Evolutionary conservation across 2,797 vertebrate genomes (phyloP).

Genomic region (Myotis pilosus): DNA sequence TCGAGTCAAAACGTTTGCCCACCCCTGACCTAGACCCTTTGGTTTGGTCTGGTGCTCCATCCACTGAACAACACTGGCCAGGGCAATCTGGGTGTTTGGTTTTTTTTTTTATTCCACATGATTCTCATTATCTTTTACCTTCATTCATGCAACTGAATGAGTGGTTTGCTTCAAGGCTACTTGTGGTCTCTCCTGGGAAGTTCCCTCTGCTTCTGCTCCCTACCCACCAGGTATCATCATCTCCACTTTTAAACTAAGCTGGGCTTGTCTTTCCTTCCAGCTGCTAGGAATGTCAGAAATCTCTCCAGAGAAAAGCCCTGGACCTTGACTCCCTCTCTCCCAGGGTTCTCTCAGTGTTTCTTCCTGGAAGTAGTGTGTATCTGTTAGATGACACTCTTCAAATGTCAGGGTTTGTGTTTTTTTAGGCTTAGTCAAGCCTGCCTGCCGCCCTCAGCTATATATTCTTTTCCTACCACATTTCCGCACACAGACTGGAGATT

Average conservation of each 20-base stretch:
- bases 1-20: too few species aligned
- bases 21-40: too few species aligned
- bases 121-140: neutral
- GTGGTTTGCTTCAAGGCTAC: neutral
- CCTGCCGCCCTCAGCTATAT: neutral
- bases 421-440: neutral
- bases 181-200: neutral
- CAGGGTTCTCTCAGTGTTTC: neutral
- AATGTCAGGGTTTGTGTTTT: neutral
- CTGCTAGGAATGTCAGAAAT: neutral
- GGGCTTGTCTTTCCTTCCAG: neutral
- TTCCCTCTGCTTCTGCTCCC: neutral
- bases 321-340: neutral
- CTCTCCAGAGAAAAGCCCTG: neutral
- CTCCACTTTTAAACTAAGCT: neutral
- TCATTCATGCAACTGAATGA: neutral
- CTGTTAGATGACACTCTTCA: neutral
- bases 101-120: rapidly evolving
- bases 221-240: rapidly evolving
- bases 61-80: too few species aligned
- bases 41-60: too few species aligned
- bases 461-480: neutral
- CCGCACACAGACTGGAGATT: neutral
- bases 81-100: too few species aligned
- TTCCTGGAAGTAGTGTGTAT: neutral